phyloP scores from a whole-genome alignment of 2,113 vertebrate species.

The Scortum barcoo region DNA sequence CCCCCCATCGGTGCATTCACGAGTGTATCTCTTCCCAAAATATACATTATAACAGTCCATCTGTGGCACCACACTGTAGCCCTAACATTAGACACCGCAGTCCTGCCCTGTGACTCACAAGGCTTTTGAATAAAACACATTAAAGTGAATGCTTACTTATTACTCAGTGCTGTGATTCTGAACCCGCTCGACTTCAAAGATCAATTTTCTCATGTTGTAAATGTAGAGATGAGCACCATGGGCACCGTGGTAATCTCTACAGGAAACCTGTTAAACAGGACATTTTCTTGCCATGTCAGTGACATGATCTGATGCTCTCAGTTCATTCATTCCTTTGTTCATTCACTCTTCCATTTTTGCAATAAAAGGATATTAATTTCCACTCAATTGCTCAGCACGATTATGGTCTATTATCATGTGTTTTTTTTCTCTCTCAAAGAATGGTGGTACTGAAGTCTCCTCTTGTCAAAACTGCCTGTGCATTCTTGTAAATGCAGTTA shows the following conservation, averaged over 20 bases:
- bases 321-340: conserved; percentile 63
- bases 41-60: conserved; percentile 57
- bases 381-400: conserved; percentile 20
- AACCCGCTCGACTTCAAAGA: conserved; percentile 43
- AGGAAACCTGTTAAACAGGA: conserved; percentile 54
- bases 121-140: conserved; percentile 51
- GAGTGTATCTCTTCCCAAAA: conserved; percentile 58
- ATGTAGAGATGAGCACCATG: conserved; percentile 29
- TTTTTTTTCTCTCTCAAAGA: conserved; percentile 30
- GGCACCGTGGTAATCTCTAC: conserved; percentile 29
- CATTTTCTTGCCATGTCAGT: conserved; percentile 50
- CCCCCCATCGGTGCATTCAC: conserved; percentile 8
- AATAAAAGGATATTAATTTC: conserved; percentile 63
- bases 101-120: conserved; percentile 59
- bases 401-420: conserved; percentile 50
- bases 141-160: conserved; percentile 46
- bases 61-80: conserved; percentile 60
- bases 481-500: conserved; percentile 54
- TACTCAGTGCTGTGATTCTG: conserved; percentile 42
- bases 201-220: conserved; percentile 33
- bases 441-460: conserved; percentile 31
- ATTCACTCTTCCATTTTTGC: conserved; percentile 46
- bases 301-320: conserved; percentile 54
- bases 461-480: conserved; percentile 40
- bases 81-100: conserved; percentile 59